Base-by-base conservation (phyloP, 1,140 invertebrate species). In the Idris sp. region DNA sequence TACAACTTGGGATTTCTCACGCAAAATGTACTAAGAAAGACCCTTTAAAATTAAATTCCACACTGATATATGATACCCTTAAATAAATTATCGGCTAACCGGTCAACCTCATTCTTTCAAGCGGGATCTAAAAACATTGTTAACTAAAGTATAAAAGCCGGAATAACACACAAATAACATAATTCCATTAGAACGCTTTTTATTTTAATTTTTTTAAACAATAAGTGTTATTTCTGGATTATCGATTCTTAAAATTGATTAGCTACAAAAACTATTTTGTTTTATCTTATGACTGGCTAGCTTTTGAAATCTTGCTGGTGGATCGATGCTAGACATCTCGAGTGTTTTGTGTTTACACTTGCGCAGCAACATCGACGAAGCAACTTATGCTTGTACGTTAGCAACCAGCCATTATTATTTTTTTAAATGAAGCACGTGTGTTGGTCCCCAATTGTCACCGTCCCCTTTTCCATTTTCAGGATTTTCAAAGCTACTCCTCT, bases 261-360 rank as follows among this genome's bases (percentile, higher is more conserved):
- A n/a, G n/a, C n/a, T n/a, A n/a, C n/a, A n/a, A n/a, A n/a, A n/a
- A n/a, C n/a, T n/a, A n/a, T n/a, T n/a, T n/a, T n/a, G n/a, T n/a
- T n/a, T n/a, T n/a, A 22, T 22, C 6, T 22, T 6, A 6, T 22
- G 56, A 61, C 44, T 51, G 16, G 38, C 19, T 46, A 33, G 49
- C 62, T 58, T 69, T 59, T 59, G 53, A 69, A 69, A 43, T 56
- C 14, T 6, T 2, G 49, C 26, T 36, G 15, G 4, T 25, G 35
- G 56, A 71, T 61, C 67, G 67, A 71, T 71, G 58, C 48, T 62
- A 62, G 67, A 62, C 67, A 62, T 56, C 56, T 62, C 56, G 41
- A 40, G 48, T 56, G 49, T 56, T 71, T 71, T 41, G 56, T 54
- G 43, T 72, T 72, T 62, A 72, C 68, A 62, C 68, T 72, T 72